Evolutionary conservation across 2,113 vertebrate genomes (phyloP), one percentile per base, ranked within the genome.

Genomic region (Aptenodytes patagonicus): DNA sequence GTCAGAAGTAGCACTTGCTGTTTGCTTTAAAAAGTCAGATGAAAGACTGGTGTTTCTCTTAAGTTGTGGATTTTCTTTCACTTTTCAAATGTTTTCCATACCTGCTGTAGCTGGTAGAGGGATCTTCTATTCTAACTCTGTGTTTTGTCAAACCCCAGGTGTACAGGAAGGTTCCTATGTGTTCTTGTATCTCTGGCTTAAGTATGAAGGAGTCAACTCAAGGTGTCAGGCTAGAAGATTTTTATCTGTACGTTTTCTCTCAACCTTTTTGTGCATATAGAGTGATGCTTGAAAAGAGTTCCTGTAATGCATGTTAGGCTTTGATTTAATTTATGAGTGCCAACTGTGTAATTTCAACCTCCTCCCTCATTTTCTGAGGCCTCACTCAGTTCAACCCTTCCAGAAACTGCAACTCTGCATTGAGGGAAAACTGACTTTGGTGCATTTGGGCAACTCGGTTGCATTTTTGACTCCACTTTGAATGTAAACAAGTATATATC

Each of bases 81-180:
- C 44, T 83, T 47, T n/a, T 40, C 34, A 46, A 22, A 10, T 58
- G 36, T 21, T 69, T 73, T 95, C 94, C 52, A 81, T 83, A 72
- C 91, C 62, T 55, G 34, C 97, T 96, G 88, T 60, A 93, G 44
- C 44, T 95, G 91, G 62, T 51, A 90, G 88, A 96, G 13, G 69
- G 76, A 42, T 93, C 47, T 80, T 66, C 46, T 81, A 2, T 18
- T 29, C 93, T 36, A 12, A 12, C 87, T 72, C 72, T 83, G 0
- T 36, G 25, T 96, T 88, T 88, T 94, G 83, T 95, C 52, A 87
- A 92, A 91, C 18, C 44, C 79, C 38, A 47, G 36, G 31, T 40
- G 44, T 38, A 47, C 4, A 16, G 57, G 28, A 73, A 34, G 4
- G 22, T n/a, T 72, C 31, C 2, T 3, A 5, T 14, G 14, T 84